Evolutionary conservation across 2,888 invertebrate genomes (phyloP).

Genomic region (Parasteatoda lunata): DNA sequence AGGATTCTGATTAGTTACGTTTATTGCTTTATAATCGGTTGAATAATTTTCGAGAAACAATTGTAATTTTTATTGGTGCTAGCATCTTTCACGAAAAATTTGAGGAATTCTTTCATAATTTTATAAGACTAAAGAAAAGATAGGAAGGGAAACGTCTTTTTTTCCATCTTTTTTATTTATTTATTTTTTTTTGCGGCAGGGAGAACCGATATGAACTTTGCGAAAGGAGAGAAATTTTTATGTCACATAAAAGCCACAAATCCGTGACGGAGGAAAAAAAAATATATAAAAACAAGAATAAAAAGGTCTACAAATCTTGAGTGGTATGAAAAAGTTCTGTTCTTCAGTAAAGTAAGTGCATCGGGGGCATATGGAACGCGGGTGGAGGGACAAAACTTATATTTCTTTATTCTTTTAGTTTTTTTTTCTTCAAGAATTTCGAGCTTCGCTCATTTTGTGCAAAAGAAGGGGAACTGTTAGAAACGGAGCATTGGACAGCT

Average conservation of each 20-base stretch:
- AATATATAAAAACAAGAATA: not conserved
- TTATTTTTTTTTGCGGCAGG: not conserved
- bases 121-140: not conserved
- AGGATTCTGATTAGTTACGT: too few species aligned
- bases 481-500: not conserved
- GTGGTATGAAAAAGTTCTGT: slow-evolving; percentile 17
- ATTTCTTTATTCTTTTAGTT: not conserved
- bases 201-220: slow-evolving; percentile 30
- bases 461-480: not conserved
- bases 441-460: slow-evolving; percentile 17
- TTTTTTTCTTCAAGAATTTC: slow-evolving; percentile 27
- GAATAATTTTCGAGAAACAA: too few species aligned
- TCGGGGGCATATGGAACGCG: not conserved
- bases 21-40: too few species aligned
- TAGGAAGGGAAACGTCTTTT: not conserved
- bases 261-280: slow-evolving; percentile 30
- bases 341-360: not conserved
- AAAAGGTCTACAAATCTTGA: slow-evolving; percentile 39
- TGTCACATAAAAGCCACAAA: slow-evolving; percentile 41
- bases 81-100: not conserved
- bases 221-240: slow-evolving; percentile 26
- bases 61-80: too few species aligned
- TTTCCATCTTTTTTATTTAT: not conserved
- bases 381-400: not conserved
- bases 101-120: not conserved